Evolutionary conservation across 2,113 vertebrate genomes (phyloP).

Genomic region (Hucho hucho): DNA sequence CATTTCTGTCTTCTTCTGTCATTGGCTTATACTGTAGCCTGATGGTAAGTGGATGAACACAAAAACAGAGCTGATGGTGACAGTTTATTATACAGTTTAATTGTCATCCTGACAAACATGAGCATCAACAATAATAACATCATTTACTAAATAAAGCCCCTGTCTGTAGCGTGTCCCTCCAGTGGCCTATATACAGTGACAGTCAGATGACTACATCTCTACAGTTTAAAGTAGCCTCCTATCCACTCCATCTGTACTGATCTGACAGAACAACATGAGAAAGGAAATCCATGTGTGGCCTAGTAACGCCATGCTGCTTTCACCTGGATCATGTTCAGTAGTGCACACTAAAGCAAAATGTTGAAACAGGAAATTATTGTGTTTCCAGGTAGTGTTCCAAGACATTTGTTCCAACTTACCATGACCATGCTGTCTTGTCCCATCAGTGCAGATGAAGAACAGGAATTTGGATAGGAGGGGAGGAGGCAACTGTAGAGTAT

Average conservation of each 20-base stretch:
- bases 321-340: neutral
- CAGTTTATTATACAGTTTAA: constrained; percentile 68
- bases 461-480: constrained; percentile 2
- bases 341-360: no score
- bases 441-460: neutral
- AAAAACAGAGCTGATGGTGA: neutral
- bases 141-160: constrained; percentile 51
- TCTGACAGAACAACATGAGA: no score
- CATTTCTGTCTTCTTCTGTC: no score
- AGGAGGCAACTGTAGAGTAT: constrained; percentile 47
- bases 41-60: neutral
- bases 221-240: constrained; percentile 45
- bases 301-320: no score
- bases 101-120: constrained; percentile 65
- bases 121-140: constrained; percentile 63
- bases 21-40: no score
- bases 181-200: constrained; percentile 37
- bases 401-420: neutral
- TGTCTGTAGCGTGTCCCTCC: constrained; percentile 40
- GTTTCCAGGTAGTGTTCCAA: no score
- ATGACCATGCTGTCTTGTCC: neutral
- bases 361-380: neutral
- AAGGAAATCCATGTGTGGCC: no score
- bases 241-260: constrained; percentile 29
- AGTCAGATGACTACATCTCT: constrained; percentile 44